These are phyloP conservation scores for Drosophila prosaltans DNA, from an alignment of 1,140 invertebrate species.

Conservation along the genomic window DNA sequence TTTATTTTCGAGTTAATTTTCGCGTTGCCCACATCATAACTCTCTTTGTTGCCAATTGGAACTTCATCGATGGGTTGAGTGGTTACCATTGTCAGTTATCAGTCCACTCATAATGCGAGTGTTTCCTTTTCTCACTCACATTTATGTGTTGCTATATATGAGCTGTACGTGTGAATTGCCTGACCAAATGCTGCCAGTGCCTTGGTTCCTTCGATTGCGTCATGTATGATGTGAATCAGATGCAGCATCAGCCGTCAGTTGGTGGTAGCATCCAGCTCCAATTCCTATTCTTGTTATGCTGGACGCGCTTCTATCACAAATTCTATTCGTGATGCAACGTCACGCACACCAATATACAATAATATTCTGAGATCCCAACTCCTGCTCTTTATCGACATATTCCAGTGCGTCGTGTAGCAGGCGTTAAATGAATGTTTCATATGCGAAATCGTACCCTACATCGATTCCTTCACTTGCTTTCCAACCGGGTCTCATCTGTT, in stretches of 20 bases:
- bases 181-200: conserved; percentile 39
- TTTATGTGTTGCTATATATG: conserved; percentile 40
- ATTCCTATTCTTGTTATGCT: conserved; percentile 60
- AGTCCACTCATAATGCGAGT: conserved; percentile 35
- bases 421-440: conserved; percentile 81
- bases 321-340: conserved; percentile 61
- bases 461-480: background rate
- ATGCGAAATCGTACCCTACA: conserved; percentile 22
- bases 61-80: conserved; percentile 21
- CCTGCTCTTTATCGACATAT: conserved; percentile 6
- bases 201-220: conserved; percentile 23
- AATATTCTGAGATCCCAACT: conserved; percentile 46
- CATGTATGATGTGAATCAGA: conserved; percentile 53
- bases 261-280: conserved; percentile 13
- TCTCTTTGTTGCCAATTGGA: background rate
- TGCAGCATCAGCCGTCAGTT: conserved; percentile 45
- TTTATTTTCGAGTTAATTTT: conserved; percentile 19
- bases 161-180: conserved; percentile 53
- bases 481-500: conserved; percentile 51
- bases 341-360: conserved; percentile 79
- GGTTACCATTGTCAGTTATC: conserved; percentile 23
- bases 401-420: conserved; percentile 68
- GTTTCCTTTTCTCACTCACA: conserved; percentile 24
- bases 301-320: conserved; percentile 74
- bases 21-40: background rate